phyloP scores from a whole-genome alignment of 2,888 invertebrate species.

The Antheraea yamamai region DNA sequence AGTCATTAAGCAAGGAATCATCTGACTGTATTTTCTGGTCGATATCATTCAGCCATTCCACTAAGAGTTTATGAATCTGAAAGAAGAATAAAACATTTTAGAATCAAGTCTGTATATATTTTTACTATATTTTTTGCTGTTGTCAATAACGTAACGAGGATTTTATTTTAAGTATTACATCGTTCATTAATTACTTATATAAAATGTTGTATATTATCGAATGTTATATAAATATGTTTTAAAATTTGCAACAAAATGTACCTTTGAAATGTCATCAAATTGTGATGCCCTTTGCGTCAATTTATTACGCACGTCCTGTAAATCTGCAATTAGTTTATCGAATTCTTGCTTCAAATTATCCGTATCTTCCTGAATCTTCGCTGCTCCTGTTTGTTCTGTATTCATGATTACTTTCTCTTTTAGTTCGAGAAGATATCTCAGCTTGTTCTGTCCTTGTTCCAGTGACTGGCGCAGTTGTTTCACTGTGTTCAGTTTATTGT shows the following conservation, averaged over 20 bases:
- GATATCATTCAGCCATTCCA: conserved; percentile 94
- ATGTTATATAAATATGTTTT: neutral
- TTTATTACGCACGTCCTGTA: conserved; percentile 89
- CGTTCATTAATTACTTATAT: too few relatives aligned
- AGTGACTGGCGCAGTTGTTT: conserved; percentile 94
- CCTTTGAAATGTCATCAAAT: conserved; percentile 93
- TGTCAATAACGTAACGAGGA: too few relatives aligned
- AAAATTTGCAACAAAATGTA: conserved; percentile 40
- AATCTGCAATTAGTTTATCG: conserved; percentile 91
- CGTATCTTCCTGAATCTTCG: conserved; percentile 95
- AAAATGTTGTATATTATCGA: neutral
- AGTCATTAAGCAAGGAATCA: conserved; percentile 88
- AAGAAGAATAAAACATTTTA: neutral
- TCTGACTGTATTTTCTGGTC: conserved; percentile 91
- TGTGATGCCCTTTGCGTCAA: conserved; percentile 88
- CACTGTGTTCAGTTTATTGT: conserved; percentile 91
- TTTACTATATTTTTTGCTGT: too few relatives aligned
- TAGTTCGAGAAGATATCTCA: conserved; percentile 90
- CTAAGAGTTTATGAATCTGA: conserved; percentile 87
- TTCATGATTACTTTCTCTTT: conserved; percentile 97
- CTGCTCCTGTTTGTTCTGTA: conserved; percentile 93
- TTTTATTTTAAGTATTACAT: too few relatives aligned
- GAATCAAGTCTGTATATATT: too few relatives aligned
- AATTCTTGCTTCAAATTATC: conserved; percentile 94
- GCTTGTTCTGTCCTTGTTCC: conserved; percentile 91